phyloP scores from a whole-genome alignment of 2,113 vertebrate genomes.

The Campylomormyrus tamandua region DNA sequence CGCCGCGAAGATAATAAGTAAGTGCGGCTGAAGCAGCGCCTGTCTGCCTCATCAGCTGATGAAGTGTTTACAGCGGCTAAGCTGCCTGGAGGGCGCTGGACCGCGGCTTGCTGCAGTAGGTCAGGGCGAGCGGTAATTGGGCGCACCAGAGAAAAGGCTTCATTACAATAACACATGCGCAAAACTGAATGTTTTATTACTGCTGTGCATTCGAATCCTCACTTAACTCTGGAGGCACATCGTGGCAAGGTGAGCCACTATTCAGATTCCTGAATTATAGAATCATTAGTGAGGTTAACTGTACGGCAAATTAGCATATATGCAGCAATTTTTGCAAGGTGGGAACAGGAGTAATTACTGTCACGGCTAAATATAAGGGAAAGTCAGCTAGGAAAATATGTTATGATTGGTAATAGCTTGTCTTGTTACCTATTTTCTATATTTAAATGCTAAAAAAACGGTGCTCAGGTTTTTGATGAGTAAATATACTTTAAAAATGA shows the following conservation, averaged over 20 bases:
- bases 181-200: constrained; percentile 46
- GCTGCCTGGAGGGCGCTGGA: constrained; percentile 68
- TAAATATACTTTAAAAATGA: neutral
- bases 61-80: constrained; percentile 65
- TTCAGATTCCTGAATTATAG: constrained; percentile 4
- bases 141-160: constrained; percentile 56
- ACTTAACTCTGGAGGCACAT: neutral
- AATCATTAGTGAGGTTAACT: neutral
- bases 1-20: constrained; percentile 27
- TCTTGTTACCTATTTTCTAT: neutral
- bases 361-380: neutral
- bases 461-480: neutral
- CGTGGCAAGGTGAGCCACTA: neutral
- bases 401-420: neutral
- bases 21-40: constrained; percentile 6
- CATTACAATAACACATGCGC: constrained; percentile 63
- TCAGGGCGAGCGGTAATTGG: constrained; percentile 59
- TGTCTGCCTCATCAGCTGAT: constrained; percentile 63
- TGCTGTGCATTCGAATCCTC: constrained; percentile 2
- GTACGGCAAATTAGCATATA: constrained; percentile 1
- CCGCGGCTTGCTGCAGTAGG: constrained; percentile 44
- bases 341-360: neutral
- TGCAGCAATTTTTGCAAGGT: neutral
- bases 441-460: neutral
- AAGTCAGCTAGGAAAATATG: neutral